phyloP scores from a whole-genome alignment of 2,113 vertebrate species.

The Oceanites oceanicus region DNA sequence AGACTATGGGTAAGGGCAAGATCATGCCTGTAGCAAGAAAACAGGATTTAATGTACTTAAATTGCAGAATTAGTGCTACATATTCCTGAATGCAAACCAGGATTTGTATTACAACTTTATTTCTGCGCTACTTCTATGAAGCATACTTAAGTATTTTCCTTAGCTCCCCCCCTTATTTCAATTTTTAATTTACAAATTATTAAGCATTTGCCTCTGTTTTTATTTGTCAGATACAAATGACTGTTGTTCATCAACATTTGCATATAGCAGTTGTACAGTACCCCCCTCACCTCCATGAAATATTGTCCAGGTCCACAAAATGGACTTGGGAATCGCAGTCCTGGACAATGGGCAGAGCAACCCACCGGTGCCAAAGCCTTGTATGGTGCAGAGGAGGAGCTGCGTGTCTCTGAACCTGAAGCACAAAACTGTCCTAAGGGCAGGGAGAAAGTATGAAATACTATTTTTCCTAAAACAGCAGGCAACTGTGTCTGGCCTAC shows the following conservation, averaged over 20 bases:
- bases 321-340: fast-evolving
- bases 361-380: background rate
- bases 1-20: background rate
- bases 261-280: too few relatives aligned
- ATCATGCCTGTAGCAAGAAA: too few relatives aligned
- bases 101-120: background rate
- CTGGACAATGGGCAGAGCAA: fast-evolving
- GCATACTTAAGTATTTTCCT: background rate
- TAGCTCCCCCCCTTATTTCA: background rate
- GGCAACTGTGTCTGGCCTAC: background rate
- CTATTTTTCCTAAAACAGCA: too few relatives aligned
- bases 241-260: background rate
- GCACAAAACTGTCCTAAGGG: background rate
- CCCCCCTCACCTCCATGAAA: background rate
- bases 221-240: background rate
- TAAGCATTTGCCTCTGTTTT: background rate
- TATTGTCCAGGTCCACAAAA: background rate
- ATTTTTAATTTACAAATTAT: background rate
- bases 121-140: background rate
- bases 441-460: background rate
- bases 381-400: background rate
- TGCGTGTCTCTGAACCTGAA: background rate
- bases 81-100: background rate
- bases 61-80: background rate
- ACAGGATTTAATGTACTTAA: background rate